Evolutionary conservation across 2,888 invertebrate species (phyloP).

Genomic region (Drosophila quinaria): DNA sequence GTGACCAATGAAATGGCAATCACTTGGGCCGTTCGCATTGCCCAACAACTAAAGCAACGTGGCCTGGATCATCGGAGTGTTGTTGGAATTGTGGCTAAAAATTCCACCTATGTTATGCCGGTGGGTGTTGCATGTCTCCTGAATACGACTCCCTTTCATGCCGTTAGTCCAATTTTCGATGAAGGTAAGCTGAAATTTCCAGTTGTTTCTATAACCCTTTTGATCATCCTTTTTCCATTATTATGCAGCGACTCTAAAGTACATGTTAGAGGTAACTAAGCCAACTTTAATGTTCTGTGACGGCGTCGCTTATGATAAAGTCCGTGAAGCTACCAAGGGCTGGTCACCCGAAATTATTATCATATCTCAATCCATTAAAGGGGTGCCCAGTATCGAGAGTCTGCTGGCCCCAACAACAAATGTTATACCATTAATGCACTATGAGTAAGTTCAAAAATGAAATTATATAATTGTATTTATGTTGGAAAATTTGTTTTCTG

Average conservation of each 20-base stretch:
- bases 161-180: slow-evolving; percentile 64
- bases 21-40: slow-evolving; percentile 63
- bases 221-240: background rate
- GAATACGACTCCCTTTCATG: slow-evolving; percentile 66
- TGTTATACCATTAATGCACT: slow-evolving; percentile 39
- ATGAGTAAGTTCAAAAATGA: slow-evolving; percentile 48
- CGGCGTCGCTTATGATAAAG: slow-evolving; percentile 49
- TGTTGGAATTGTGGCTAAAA: slow-evolving; percentile 69
- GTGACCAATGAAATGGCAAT: slow-evolving; percentile 60
- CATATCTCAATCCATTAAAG: slow-evolving; percentile 51
- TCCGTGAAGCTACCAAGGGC: slow-evolving; percentile 44
- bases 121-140: slow-evolving; percentile 64
- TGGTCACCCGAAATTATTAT: slow-evolving; percentile 58
- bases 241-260: slow-evolving; percentile 42
- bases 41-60: slow-evolving; percentile 57
- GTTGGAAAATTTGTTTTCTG: no score
- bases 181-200: slow-evolving; percentile 42
- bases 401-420: slow-evolving; percentile 43
- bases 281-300: slow-evolving; percentile 65
- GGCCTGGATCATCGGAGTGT: slow-evolving; percentile 62
- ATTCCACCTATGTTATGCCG: slow-evolving; percentile 64
- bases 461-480: no score
- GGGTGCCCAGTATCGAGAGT: slow-evolving; percentile 50
- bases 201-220: background rate
- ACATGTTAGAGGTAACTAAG: slow-evolving; percentile 55